Percentiles rank a stretch among this genome's conserved stretches.
Evolutionary conservation across 2,888 invertebrate species (phyloP).

Genomic region (Cephonodes hylas): DNA sequence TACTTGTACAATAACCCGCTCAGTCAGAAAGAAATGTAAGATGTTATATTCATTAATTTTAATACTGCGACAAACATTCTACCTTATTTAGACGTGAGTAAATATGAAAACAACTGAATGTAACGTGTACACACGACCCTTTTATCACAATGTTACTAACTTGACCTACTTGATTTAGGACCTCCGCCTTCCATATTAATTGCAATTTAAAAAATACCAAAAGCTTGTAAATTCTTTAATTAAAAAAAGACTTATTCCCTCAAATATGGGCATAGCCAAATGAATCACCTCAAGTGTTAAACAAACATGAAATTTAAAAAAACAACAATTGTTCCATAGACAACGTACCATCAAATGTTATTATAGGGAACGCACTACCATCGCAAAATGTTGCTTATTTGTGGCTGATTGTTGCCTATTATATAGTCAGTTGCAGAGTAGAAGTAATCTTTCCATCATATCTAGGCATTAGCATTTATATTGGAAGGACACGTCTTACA

Average conservation of each 20-base stretch:
- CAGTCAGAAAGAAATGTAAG: background rate
- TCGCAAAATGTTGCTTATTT: too few relatives aligned
- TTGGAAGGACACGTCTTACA: constrained; percentile 32
- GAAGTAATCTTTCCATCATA: constrained; percentile 34
- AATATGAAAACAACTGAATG: background rate
- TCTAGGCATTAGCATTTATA: constrained; percentile 67
- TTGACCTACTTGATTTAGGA: background rate
- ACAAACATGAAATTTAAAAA: too few relatives aligned
- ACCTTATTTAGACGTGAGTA: too few relatives aligned
- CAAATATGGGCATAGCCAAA: too few relatives aligned
- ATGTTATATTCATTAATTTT: too few relatives aligned
- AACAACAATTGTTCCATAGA: too few relatives aligned
- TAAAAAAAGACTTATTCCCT: background rate
- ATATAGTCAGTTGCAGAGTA: constrained; percentile 4
- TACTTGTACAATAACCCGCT: background rate
- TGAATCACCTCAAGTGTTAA: too few relatives aligned
- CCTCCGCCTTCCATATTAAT: background rate
- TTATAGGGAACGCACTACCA: too few relatives aligned
- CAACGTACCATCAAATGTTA: too few relatives aligned
- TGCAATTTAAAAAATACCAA: background rate
- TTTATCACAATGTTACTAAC: background rate
- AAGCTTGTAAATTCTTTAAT: background rate
- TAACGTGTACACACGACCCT: background rate
- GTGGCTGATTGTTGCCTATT: background rate
- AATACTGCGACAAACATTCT: too few relatives aligned